phyloP scores from a whole-genome alignment of 2,797 vertebrate genomes.

The Pitangus sulphuratus region DNA sequence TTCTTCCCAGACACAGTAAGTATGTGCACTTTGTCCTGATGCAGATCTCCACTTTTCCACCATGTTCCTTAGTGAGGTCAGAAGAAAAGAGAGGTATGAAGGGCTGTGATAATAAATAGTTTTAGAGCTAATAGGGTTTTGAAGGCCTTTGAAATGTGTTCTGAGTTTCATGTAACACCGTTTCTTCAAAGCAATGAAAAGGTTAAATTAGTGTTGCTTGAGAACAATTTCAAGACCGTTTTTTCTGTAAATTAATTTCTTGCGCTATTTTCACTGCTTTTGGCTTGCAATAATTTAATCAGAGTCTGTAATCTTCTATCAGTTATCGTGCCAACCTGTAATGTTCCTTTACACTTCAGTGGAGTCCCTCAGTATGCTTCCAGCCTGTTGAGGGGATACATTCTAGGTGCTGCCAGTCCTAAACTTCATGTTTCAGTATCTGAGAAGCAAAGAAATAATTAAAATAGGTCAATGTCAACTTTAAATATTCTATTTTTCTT shows the following conservation, averaged over 20 bases:
- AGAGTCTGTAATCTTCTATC: conserved; percentile 1
- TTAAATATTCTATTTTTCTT: not conserved
- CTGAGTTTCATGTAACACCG: not conserved
- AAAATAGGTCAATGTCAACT: not conserved
- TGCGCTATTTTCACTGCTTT: conserved; percentile 1
- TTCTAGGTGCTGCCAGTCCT: not conserved
- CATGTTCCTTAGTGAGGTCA: not conserved
- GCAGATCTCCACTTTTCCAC: not conserved
- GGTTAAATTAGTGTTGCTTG: conserved; percentile 20
- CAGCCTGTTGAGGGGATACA: not conserved
- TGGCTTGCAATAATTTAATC: conserved; percentile 30
- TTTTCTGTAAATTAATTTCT: conserved; percentile 55
- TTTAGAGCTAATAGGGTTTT: not conserved
- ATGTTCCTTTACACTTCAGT: not conserved
- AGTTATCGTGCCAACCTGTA: not conserved
- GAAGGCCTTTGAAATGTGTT: not conserved
- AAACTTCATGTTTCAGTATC: not conserved
- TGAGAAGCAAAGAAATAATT: not conserved
- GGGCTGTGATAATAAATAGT: not conserved
- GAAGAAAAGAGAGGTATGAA: not conserved
- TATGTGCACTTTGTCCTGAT: not conserved
- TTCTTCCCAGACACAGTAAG: not conserved
- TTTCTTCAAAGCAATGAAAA: conserved; percentile 36
- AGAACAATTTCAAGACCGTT: not conserved
- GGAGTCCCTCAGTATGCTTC: not conserved